phyloP scores from a whole-genome alignment of 1,140 invertebrate genomes.

The Drosophila ohnishii region DNA sequence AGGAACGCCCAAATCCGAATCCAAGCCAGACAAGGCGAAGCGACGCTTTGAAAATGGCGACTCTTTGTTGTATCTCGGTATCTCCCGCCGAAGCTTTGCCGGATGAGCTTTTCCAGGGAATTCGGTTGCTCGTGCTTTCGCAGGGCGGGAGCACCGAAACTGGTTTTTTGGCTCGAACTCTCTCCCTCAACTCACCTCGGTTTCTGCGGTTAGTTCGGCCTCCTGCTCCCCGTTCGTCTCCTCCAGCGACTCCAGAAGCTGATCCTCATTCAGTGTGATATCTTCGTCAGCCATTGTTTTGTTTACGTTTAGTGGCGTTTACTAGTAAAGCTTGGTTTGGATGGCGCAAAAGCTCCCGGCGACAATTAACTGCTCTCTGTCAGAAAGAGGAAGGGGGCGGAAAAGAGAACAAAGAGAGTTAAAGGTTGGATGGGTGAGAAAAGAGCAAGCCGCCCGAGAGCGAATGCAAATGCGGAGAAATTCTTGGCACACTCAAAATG shows the following conservation, averaged over 20 bases:
- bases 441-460: constrained; percentile 2
- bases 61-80: constrained; percentile 35
- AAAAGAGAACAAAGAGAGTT: constrained; percentile 24
- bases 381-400: constrained; percentile 22
- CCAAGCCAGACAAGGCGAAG: constrained; percentile 43
- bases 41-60: constrained; percentile 71
- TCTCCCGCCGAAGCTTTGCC: constrained; percentile 46
- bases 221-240: constrained; percentile 82
- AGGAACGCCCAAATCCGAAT: constrained; percentile 24
- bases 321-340: constrained; percentile 38
- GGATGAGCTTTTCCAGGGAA: constrained; percentile 64
- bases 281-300: constrained; percentile 82
- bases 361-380: constrained; percentile 40
- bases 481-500: neutral
- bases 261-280: constrained; percentile 82
- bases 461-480: constrained; percentile 26
- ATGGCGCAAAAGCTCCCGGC: constrained; percentile 48
- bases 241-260: constrained; percentile 82
- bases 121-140: constrained; percentile 48
- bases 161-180: constrained; percentile 40
- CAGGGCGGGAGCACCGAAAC: constrained; percentile 51
- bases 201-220: constrained; percentile 74
- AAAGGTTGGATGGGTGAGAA: neutral
- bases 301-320: constrained; percentile 50
- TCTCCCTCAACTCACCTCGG: constrained; percentile 69